Conservation (phyloP, 2,797 vertebrate species). For the Pempheris klunzingeri region DNA sequence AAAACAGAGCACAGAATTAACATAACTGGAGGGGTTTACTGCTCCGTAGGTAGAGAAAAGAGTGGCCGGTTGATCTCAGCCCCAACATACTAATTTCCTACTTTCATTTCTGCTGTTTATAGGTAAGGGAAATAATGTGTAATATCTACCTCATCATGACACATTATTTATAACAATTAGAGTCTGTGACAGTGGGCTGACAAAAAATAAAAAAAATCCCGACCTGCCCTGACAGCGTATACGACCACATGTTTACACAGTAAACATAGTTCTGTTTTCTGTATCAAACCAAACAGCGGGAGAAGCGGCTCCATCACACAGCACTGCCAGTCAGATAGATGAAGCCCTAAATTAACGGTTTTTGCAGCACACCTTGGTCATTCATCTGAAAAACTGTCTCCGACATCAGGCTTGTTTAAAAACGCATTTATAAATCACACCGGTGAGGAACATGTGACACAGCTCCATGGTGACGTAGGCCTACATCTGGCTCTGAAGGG, state of each 20-base stretch:
- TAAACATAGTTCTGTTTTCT: slow-evolving; percentile 59
- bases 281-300: slow-evolving; percentile 11
- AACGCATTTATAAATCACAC: background rate
- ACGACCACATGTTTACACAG: slow-evolving; percentile 56
- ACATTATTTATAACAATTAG: slow-evolving; percentile 9
- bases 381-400: no score
- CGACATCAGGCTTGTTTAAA: background rate
- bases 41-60: background rate
- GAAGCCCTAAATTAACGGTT: background rate
- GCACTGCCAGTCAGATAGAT: background rate
- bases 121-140: slow-evolving; percentile 5
- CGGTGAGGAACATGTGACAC: background rate
- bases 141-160: slow-evolving; percentile 5
- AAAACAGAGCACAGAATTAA: background rate
- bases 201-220: slow-evolving; percentile 15
- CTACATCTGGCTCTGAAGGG: slow-evolving; percentile 3
- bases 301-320: slow-evolving; percentile 2
- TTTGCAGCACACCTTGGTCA: background rate
- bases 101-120: slow-evolving; percentile 17
- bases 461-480: background rate
- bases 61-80: background rate
- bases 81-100: slow-evolving; percentile 7
- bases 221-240: background rate
- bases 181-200: background rate
- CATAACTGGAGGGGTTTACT: background rate